Conservation (phyloP, 2,888 invertebrate species). For the Salpingus planirostris region DNA sequence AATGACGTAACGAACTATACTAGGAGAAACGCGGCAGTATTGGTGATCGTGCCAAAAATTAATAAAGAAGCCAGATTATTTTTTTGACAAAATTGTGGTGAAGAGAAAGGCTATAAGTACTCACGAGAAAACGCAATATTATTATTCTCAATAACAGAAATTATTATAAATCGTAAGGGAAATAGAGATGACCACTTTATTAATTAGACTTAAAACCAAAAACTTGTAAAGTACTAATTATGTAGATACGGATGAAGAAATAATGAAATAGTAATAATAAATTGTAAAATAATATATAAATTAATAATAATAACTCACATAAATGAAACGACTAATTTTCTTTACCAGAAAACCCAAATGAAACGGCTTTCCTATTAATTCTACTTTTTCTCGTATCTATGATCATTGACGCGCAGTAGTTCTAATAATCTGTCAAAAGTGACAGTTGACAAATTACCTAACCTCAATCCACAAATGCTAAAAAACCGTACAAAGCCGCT, state of each 20-base stretch:
- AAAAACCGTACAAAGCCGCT: not conserved
- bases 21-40: no score
- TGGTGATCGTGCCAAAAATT: no score
- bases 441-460: slow-evolving; percentile 4
- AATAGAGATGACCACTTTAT: slow-evolving; percentile 23
- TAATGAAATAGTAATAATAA: slow-evolving; percentile 11
- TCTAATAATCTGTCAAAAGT: no score
- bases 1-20: slow-evolving; percentile 7
- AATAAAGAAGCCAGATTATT: no score
- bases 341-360: no score
- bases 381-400: no score
- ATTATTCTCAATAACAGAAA: slow-evolving; percentile 7
- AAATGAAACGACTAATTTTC: not conserved
- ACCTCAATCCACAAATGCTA: slow-evolving; percentile 4
- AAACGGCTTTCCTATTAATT: no score
- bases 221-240: slow-evolving; percentile 15
- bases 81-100: no score
- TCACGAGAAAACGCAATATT: no score
- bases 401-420: no score
- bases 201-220: slow-evolving; percentile 15
- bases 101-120: no score
- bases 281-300: slow-evolving; percentile 11
- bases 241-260: slow-evolving; percentile 21
- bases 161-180: slow-evolving; percentile 6
- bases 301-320: slow-evolving; percentile 10